Evolutionary conservation across 1,140 invertebrate genomes (phyloP).

Genomic region (Pseudachorutes palmiensis): DNA sequence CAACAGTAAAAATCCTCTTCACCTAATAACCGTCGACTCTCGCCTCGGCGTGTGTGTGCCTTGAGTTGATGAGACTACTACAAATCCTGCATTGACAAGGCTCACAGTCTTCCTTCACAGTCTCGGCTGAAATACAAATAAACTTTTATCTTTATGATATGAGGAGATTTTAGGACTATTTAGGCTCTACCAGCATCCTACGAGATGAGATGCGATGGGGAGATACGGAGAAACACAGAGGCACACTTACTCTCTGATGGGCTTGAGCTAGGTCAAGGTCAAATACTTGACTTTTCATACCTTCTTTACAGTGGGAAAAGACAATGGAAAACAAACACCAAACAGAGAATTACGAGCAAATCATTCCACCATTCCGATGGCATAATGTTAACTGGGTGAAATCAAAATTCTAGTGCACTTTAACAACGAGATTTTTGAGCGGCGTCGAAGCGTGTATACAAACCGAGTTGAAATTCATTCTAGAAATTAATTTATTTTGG

Average conservation of each 20-base stretch:
- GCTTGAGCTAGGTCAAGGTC: neutral
- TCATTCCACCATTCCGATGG: too few relatives aligned
- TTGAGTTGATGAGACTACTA: neutral
- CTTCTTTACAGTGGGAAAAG: neutral
- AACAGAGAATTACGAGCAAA: too few relatives aligned
- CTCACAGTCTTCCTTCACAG: slow-evolving; percentile 7
- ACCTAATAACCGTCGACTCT: slow-evolving; percentile 6
- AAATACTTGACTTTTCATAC: neutral
- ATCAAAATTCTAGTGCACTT: too few relatives aligned
- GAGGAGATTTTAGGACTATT: slow-evolving; percentile 23
- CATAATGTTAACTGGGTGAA: too few relatives aligned
- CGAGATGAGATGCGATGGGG: neutral
- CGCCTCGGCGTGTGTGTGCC: neutral
- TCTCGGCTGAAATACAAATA: slow-evolving; percentile 35
- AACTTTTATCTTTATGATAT: slow-evolving; percentile 37
- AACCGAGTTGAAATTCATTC: too few relatives aligned
- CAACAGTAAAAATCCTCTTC: slow-evolving; percentile 13
- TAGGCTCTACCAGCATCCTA: neutral
- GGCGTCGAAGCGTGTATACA: too few relatives aligned
- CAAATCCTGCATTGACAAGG: slow-evolving; percentile 10
- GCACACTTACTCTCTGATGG: neutral
- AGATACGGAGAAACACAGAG: neutral
- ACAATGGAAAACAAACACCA: neutral
- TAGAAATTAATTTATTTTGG: neutral
- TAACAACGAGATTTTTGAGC: too few relatives aligned